phyloP scores from a whole-genome alignment of 2,797 vertebrate species.

The Tapera naevia region DNA sequence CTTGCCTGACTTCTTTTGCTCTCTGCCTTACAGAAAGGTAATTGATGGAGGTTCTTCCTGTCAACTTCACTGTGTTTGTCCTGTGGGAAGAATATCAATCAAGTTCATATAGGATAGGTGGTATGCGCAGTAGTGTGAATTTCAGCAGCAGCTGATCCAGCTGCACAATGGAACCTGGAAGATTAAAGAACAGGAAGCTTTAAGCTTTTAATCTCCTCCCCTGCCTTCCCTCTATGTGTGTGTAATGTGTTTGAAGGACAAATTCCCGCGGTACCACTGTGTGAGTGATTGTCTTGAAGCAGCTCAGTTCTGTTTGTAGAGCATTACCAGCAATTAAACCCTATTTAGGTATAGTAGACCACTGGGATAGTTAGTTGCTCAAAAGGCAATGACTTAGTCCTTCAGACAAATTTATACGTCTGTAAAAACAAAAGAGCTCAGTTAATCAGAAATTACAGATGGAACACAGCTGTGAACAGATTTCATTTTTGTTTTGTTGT shows the following conservation, averaged over 20 bases:
- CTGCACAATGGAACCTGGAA: not conserved
- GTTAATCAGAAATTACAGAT: not conserved
- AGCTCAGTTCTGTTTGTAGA: not conserved
- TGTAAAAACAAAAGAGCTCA: not conserved
- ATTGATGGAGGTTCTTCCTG: not conserved
- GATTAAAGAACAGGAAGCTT: not conserved
- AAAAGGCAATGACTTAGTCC: not conserved
- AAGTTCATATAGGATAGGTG: not conserved
- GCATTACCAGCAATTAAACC: not conserved
- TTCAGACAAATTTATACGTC: not conserved
- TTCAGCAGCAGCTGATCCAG: not conserved
- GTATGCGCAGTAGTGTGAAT: not conserved
- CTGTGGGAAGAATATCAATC: not conserved
- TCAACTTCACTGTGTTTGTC: constrained; percentile 1
- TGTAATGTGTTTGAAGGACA: not conserved
- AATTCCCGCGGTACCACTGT: not conserved
- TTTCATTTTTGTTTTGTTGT: not conserved
- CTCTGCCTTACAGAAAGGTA: not conserved
- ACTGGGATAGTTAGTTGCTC: not conserved
- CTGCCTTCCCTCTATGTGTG: not conserved
- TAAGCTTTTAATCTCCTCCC: not conserved
- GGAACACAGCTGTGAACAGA: not conserved
- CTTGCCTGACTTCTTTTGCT: constrained; percentile 9
- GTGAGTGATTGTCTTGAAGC: not conserved
- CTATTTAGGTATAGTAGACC: not conserved